A percentile compares a stretch with the other conserved stretches of the same genome.
Evolutionary conservation across 2,888 invertebrate species (phyloP).

Genomic region (Melipona bicolor): DNA sequence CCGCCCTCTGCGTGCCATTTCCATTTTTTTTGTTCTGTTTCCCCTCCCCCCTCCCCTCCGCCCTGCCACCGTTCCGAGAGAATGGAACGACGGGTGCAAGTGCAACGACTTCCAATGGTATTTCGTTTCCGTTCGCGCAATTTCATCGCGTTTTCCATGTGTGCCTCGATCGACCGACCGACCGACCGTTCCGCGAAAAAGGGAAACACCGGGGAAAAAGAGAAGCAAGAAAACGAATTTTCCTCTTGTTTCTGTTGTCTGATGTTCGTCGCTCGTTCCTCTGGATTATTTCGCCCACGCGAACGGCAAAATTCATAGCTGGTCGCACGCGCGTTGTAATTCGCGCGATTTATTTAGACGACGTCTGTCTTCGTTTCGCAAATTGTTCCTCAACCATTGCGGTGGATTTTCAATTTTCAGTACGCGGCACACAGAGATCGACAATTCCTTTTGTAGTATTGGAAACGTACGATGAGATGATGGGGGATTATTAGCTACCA

Average conservation of each 20-base stretch:
- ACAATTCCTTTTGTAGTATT: too few relatives aligned
- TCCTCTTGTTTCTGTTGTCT: background rate
- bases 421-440: too few relatives aligned
- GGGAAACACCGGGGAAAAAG: background rate
- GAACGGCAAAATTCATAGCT: too few relatives aligned
- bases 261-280: background rate
- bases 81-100: background rate
- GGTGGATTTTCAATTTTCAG: too few relatives aligned
- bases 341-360: too few relatives aligned
- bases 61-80: background rate
- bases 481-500: too few relatives aligned
- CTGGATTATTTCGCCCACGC: too few relatives aligned
- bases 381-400: too few relatives aligned
- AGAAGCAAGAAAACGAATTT: background rate
- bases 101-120: background rate
- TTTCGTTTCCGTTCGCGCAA: background rate
- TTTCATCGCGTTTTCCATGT: slow-evolving; percentile 3
- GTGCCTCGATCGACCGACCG: background rate
- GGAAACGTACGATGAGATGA: too few relatives aligned
- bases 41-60: too few relatives aligned
- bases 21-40: background rate
- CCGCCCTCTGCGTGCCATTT: background rate
- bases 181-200: background rate
- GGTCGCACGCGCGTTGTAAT: too few relatives aligned
- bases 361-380: too few relatives aligned